Percentiles rank a stretch among this genome's conserved stretches.
Conservation (phyloP, 2,797 vertebrate species). For the Hemibagrus guttatus region DNA sequence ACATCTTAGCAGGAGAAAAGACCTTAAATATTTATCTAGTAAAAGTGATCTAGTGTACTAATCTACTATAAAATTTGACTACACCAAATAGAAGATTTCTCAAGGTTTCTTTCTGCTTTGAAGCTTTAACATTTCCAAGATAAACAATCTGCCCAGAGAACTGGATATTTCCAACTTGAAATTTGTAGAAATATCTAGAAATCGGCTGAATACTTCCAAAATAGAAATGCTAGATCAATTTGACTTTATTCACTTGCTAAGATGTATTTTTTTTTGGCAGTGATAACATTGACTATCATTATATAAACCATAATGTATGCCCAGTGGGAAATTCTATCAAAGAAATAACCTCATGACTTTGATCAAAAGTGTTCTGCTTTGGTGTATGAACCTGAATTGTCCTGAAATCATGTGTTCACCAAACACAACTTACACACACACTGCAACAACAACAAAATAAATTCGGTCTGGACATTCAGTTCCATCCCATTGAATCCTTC, state of each 20-base stretch:
- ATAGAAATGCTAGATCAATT: not conserved
- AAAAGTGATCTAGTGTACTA: not conserved
- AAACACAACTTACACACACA: not conserved
- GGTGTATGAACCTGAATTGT: not conserved
- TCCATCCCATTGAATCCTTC: not conserved
- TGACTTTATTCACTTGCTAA: not conserved
- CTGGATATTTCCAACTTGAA: not conserved
- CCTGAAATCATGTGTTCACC: not conserved
- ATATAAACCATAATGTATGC: conserved; percentile 20
- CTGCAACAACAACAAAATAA: too few relatives aligned
- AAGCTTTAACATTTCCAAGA: not conserved
- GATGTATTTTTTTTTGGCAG: not conserved
- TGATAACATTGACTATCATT: not conserved
- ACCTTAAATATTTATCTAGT: not conserved
- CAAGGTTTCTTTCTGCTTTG: not conserved
- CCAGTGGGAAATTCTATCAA: not conserved
- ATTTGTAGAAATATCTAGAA: not conserved
- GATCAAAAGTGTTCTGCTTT: not conserved
- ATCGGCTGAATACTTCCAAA: not conserved
- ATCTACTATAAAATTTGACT: not conserved
- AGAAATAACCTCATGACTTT: not conserved
- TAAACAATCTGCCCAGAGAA: not conserved
- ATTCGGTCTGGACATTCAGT: not conserved
- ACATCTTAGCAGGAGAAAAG: conserved; percentile 6
- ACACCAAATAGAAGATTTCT: not conserved